phyloP scores from a whole-genome alignment of 2,797 vertebrate species.

The Enteromius afrohamiltoni region DNA sequence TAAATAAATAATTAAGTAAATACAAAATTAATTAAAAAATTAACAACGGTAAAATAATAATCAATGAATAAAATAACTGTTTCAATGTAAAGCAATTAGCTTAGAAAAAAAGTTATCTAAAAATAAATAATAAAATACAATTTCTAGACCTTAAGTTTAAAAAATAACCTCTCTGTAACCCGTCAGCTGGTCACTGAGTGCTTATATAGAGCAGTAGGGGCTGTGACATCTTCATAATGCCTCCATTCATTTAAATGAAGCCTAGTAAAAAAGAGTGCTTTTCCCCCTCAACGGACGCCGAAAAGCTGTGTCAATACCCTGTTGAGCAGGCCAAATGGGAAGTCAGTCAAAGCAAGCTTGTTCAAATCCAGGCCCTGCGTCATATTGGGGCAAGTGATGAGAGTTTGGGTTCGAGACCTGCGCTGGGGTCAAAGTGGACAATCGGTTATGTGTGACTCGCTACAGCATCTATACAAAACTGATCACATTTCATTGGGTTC shows the following conservation, averaged over 20 bases:
- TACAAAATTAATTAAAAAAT: not conserved
- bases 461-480: not conserved
- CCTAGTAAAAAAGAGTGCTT: conserved; percentile 59
- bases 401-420: conserved; percentile 24
- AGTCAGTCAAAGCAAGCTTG: conserved; percentile 69
- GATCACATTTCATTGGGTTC: not conserved
- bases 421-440: conserved; percentile 32
- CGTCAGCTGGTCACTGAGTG: conserved; percentile 9
- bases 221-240: conserved; percentile 65
- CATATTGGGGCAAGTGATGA: conserved; percentile 47
- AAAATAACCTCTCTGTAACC: conserved; percentile 22
- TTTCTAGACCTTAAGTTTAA: not conserved
- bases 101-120: not conserved
- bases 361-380: conserved; percentile 59
- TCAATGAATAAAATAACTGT: not conserved
- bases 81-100: not conserved
- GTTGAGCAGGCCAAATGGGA: conserved; percentile 63
- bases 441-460: conserved; percentile 30
- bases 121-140: not conserved
- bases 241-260: conserved; percentile 69
- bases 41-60: not conserved
- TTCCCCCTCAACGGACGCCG: conserved; percentile 65
- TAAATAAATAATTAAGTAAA: not conserved
- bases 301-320: conserved; percentile 71
- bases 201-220: conserved; percentile 41